These are phyloP conservation scores for Pteropus rufus DNA, from an alignment of 2,797 vertebrate genomes.

Conservation along the genomic window DNA sequence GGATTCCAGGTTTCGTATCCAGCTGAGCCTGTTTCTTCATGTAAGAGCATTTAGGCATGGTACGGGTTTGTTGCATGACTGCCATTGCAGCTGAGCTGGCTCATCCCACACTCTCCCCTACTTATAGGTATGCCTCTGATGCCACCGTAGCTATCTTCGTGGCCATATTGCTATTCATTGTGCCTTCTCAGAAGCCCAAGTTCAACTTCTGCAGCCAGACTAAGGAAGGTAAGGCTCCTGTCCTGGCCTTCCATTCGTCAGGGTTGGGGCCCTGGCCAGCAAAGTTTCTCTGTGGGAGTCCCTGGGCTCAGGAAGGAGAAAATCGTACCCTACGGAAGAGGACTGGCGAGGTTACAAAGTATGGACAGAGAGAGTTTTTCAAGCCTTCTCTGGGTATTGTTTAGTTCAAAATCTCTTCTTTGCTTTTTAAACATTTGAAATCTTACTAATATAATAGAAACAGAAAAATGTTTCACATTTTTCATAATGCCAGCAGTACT, in stretches of 20 bases:
- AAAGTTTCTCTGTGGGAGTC: neutral
- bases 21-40: neutral
- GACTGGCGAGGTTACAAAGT: neutral
- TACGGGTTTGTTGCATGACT: neutral
- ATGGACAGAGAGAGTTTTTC: neutral
- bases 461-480: neutral
- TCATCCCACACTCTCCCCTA: conserved; percentile 3
- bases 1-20: neutral
- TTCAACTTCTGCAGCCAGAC: conserved; percentile 79
- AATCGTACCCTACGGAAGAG: neutral
- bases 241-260: neutral
- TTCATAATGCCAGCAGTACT: neutral
- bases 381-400: neutral
- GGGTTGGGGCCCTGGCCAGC: neutral
- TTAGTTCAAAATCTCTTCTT: neutral
- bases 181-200: conserved; percentile 89
- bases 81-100: neutral
- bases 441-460: neutral
- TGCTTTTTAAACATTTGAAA: neutral
- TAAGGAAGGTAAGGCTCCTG: conserved; percentile 83
- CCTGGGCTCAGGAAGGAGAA: neutral
- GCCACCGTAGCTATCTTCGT: conserved; percentile 91
- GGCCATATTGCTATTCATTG: conserved; percentile 90
- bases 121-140: conserved; percentile 92
- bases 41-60: neutral